A percentile compares a stretch with the other conserved stretches of the same genome.
Conservation (phyloP, 2,888 invertebrate species). For the Eilema caniola region DNA sequence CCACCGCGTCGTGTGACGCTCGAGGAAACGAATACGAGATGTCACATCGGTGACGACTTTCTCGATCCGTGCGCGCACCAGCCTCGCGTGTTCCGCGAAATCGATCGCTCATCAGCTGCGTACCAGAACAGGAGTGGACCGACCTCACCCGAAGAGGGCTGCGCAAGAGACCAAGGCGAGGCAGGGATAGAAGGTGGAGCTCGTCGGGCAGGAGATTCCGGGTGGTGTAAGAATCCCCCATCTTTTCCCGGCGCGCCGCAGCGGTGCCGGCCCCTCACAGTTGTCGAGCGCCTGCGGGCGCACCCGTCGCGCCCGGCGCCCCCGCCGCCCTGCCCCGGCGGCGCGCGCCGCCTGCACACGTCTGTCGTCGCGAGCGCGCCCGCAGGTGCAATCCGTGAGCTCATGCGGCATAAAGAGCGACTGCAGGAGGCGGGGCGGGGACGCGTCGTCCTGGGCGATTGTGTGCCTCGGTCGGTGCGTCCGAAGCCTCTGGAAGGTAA, state of each 20-base stretch:
- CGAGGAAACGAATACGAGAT: constrained; percentile 49
- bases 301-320: constrained; percentile 18
- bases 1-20: constrained; percentile 52
- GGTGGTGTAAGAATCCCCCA: constrained; percentile 24
- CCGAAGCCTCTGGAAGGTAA: background rate
- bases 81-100: constrained; percentile 55
- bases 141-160: background rate
- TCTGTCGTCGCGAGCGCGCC: constrained; percentile 15
- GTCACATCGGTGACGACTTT: constrained; percentile 55
- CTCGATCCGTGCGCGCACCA: constrained; percentile 35
- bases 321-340: constrained; percentile 27
- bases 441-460: constrained; percentile 39
- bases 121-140: constrained; percentile 53
- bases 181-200: background rate
- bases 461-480: constrained; percentile 18
- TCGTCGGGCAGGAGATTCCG: background rate
- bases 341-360: constrained; percentile 47
- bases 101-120: constrained; percentile 53
- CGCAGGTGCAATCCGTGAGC: constrained; percentile 15
- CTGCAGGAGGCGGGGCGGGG: constrained; percentile 58
- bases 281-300: constrained; percentile 35
- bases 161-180: background rate
- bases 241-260: constrained; percentile 30
- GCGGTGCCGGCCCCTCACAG: constrained; percentile 27
- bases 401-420: constrained; percentile 33